These are phyloP conservation scores for Drosophila albomicans DNA, from an alignment of 1,140 invertebrate genomes.

Conservation along the genomic window DNA sequence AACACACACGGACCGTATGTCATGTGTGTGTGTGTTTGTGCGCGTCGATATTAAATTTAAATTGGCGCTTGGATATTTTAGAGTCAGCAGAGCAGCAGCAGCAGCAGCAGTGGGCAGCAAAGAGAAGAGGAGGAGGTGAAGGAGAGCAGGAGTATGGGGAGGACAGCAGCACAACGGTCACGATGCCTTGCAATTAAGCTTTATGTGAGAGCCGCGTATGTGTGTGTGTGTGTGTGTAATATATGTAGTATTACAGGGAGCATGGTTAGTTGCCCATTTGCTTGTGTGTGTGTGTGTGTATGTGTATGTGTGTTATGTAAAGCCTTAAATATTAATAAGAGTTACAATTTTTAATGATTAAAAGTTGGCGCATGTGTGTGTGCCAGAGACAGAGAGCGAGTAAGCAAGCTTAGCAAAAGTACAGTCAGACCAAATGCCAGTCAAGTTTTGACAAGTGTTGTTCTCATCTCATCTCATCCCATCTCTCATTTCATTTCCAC, in stretches of 20 bases:
- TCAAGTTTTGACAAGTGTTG: conserved; percentile 53
- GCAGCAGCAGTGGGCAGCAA: conserved; percentile 41
- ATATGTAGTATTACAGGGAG: conserved; percentile 25
- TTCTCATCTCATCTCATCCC: neutral
- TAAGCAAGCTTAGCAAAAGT: conserved; percentile 51
- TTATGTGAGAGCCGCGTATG: conserved; percentile 28
- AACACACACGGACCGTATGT: neutral
- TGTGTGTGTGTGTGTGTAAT: conserved; percentile 17
- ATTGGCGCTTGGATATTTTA: conserved; percentile 80
- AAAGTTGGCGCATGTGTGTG: conserved; percentile 77
- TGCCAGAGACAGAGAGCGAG: conserved; percentile 5
- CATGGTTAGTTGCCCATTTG: conserved; percentile 53
- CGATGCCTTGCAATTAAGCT: conserved; percentile 75
- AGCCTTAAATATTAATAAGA: conserved; percentile 82
- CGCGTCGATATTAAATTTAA: conserved; percentile 83
- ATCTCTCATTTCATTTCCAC: neutral
- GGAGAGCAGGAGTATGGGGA: neutral
- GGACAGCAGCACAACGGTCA: conserved; percentile 49
- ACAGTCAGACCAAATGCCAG: conserved; percentile 68
- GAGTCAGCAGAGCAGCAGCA: conserved; percentile 65
- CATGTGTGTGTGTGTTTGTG: conserved; percentile 36
- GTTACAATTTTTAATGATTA: conserved; percentile 84
- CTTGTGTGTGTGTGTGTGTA: conserved; percentile 20
- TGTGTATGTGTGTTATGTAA: conserved; percentile 57
- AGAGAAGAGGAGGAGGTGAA: neutral